Conservation (phyloP, 2,888 invertebrate genomes). For the Temnothorax unifasciatus region DNA sequence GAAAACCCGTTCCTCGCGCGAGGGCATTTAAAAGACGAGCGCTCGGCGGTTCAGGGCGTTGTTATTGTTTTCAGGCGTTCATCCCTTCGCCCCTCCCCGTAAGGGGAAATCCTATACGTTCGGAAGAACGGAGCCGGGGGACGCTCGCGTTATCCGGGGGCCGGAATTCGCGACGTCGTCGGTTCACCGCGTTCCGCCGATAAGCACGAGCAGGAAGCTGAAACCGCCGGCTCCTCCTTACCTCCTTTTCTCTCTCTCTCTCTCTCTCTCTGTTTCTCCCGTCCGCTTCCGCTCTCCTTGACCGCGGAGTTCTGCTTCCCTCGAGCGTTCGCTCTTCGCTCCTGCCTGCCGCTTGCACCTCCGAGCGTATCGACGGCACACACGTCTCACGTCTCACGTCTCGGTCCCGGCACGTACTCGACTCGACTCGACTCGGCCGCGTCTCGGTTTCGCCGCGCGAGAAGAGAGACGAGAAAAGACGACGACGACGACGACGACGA, state of each 20-base stretch:
- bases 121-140: not conserved
- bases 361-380: slow-evolving; percentile 50
- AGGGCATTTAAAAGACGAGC: not conserved
- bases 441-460: not conserved
- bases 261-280: slow-evolving; percentile 42
- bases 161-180: slow-evolving; percentile 30
- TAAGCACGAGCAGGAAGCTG: slow-evolving; percentile 38
- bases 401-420: not conserved
- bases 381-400: no score
- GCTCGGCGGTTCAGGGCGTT: not conserved
- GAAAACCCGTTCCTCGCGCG: not conserved
- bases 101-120: no score
- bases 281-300: slow-evolving; percentile 30
- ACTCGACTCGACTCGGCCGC: slow-evolving; percentile 14
- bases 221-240: slow-evolving; percentile 34
- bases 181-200: slow-evolving; percentile 52
- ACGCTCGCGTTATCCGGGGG: not conserved
- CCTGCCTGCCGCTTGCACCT: slow-evolving; percentile 10
- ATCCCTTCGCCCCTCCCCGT: no score
- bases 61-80: not conserved
- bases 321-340: slow-evolving; percentile 46
- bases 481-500: not conserved
- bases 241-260: slow-evolving; percentile 6
- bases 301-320: slow-evolving; percentile 23
- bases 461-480: slow-evolving; percentile 1